Base-by-base conservation (phyloP, 2,888 invertebrate genomes). In the Plagodis pulveraria region DNA sequence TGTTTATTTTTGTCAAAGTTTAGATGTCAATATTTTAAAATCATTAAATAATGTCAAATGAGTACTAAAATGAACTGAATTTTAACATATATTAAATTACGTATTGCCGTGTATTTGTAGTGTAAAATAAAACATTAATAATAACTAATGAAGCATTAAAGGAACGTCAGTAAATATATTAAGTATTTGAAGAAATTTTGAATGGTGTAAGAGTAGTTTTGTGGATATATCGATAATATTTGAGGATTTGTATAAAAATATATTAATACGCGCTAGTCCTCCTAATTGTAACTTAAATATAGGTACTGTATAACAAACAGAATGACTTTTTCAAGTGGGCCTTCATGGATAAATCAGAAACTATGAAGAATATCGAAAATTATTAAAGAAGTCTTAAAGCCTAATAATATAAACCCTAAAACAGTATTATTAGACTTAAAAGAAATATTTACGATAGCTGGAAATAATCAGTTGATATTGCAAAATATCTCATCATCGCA, bases 41-140 rank as follows among this genome's bases (percentile, higher is more conserved):
- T 80, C 81, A 80, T 81, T 22, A 79, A 76, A 63, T 81, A 82
- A 82, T 80, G 74, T 83, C 84, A 87, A 86, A 86, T 84, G 87
- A 87, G 77, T 87, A 22, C 4, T 22, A 84, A 88, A 89, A 89
- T 81, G 90, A 88, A 90, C 90, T 90, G 90, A 90, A 78, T 80
- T 22, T 22, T 22, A 22, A 22, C 22, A 22, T 22, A 22, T 83
- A 82, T 83, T 80, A 78, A 83, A 77, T 51, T 60, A 62, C 63
- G 60, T 63, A 76, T 76, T 80, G 79, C 83, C 77, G 80, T 81
- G 78, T 84, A 83, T 77, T 72, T 77, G 81, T 87, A 87, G 82
- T 79, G 69, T 78, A 73, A 82, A 82, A 77, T 72, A 73, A 74
- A 72, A 65, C 63, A 62, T 42, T 74, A 72, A 65, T 65, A 62